Base-by-base conservation (phyloP, 2,113 vertebrate genomes). In the Callocephalon fimbriatum region DNA sequence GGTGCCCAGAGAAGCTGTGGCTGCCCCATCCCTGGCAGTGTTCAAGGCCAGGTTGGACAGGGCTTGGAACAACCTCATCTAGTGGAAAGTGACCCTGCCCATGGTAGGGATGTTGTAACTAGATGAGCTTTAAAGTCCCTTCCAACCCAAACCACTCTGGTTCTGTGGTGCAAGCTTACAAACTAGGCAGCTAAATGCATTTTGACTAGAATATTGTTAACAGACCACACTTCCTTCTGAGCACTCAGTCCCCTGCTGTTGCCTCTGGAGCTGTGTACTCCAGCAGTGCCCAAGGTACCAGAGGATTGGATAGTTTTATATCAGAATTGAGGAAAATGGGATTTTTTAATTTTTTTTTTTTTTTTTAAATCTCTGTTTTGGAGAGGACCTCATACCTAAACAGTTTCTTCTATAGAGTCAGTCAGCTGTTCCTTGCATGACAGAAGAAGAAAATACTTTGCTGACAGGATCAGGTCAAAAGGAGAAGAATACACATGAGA, bases 141-240 rank as follows among this genome's bases (percentile, higher is more conserved):
- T 58, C 21, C 32, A 35, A 35, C 56, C 32, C 56, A 35, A 58
- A 22, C 32, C 32, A 15, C 56, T 35, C 56, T 23, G 13, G n/a
- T 58, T 58, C 56, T 58, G 32, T 35, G 56, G n/a, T 14, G n/a
- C 32, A 58, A 22, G 54, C 32, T 58, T 58, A 22, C 54, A 58
- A 7, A 58, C 2, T 6, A n/a, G 21, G 56, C 56, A 58, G 56
- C 56, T 58, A 58, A 58, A 35, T 9, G 20, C 3, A 2, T 86
- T 89, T 93, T 59, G 37, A 54, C 47, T 10, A 20, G 27, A 37
- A 37, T 31, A 14, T 19, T 3, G 1, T 32, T 76, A 76, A 67
- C 8, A 80, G 47, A 45, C n/a, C 0, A 0, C 0, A 0, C 16
- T 59, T 56, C 31, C 22, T 61, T 88, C 35, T 68, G 65, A 89